phyloP scores from a whole-genome alignment of 2,113 vertebrate species.

The Puntigrus tetrazona region DNA sequence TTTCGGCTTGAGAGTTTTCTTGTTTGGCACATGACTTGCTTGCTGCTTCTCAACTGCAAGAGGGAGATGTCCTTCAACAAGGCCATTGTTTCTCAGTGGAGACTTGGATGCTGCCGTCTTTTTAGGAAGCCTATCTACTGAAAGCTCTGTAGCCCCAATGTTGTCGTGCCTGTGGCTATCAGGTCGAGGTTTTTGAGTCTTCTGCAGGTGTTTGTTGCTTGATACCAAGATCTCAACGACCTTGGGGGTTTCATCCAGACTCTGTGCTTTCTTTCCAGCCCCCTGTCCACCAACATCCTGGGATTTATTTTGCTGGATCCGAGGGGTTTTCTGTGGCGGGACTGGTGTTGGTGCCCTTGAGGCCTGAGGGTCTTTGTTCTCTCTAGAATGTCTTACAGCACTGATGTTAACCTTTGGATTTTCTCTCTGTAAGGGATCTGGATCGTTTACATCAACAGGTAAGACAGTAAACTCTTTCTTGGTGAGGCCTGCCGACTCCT shows the following conservation, averaged over 20 bases:
- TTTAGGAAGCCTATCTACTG: background rate
- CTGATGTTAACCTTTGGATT: background rate
- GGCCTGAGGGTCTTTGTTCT: conserved; percentile 4
- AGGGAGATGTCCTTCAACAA: background rate
- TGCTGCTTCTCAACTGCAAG: background rate
- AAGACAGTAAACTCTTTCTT: conserved; percentile 6
- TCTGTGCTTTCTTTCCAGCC: background rate
- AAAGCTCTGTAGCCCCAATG: background rate
- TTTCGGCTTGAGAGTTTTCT: conserved; percentile 76
- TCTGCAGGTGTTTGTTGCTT: background rate
- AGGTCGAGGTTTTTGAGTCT: background rate
- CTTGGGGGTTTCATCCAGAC: background rate
- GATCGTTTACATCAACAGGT: conserved; percentile 15
- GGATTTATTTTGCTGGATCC: background rate
- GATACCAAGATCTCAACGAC: background rate
- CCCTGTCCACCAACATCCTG: background rate
- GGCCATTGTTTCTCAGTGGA: background rate
- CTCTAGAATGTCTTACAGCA: conserved; percentile 9
- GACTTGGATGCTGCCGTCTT: background rate
- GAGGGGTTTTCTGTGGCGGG: background rate
- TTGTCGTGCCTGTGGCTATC: background rate
- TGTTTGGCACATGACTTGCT: conserved; percentile 31
- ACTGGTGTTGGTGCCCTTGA: background rate
- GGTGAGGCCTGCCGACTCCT: conserved; percentile 1
- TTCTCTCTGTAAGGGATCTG: background rate